phyloP scores from a whole-genome alignment of 2,888 invertebrate species.

The Oxytorus armatus region DNA sequence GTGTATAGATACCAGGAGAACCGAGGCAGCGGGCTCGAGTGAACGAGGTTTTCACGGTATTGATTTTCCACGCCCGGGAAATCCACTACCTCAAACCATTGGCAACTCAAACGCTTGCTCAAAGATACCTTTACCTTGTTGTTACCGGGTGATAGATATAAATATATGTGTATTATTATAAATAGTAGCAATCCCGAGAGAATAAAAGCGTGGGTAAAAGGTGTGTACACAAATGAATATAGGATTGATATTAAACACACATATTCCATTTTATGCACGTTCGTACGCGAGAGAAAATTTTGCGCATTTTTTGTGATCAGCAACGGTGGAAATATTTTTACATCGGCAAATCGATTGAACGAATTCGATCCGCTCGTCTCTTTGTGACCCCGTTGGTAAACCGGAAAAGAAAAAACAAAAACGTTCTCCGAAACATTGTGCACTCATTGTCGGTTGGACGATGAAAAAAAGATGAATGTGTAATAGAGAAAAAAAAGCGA shows the following conservation, averaged over 20 bases:
- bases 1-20: constrained; percentile 49
- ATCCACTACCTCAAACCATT: constrained; percentile 75
- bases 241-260: neutral
- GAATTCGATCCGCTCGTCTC: constrained; percentile 2
- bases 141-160: constrained; percentile 25
- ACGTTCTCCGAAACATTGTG: neutral
- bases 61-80: constrained; percentile 81
- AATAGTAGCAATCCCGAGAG: neutral
- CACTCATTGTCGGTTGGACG: neutral
- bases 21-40: constrained; percentile 62
- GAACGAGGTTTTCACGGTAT: constrained; percentile 80
- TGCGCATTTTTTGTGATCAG: constrained; percentile 36
- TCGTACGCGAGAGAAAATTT: neutral
- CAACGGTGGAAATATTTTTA: constrained; percentile 31
- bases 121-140: constrained; percentile 51
- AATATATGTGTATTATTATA: constrained; percentile 6
- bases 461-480: constrained; percentile 2
- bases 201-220: neutral
- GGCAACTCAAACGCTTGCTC: constrained; percentile 75
- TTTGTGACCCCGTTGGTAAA: constrained; percentile 16
- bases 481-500: neutral
- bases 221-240: neutral
- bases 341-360: constrained; percentile 32
- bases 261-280: neutral
- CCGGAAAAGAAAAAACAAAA: neutral